Conservation (phyloP, 2,113 vertebrate species). For the Varanus komodoensis region DNA sequence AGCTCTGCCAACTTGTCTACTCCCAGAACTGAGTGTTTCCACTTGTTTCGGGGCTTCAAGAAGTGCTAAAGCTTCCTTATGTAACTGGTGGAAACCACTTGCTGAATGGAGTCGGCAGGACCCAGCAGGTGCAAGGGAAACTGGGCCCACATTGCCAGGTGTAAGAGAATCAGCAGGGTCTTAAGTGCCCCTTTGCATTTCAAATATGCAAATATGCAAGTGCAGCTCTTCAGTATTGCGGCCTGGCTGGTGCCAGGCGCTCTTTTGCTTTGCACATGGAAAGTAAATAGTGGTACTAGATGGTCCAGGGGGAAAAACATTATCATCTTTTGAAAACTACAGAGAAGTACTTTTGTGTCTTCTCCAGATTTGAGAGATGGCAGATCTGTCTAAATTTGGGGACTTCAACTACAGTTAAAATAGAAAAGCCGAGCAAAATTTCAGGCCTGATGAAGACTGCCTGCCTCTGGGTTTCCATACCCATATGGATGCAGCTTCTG, state of each 20-base stretch:
- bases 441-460: background rate
- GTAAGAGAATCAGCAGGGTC: no score
- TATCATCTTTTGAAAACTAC: background rate
- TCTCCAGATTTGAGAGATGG: background rate
- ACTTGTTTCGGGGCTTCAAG: no score
- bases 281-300: no score
- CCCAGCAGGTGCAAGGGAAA: no score
- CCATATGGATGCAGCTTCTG: background rate
- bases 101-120: no score
- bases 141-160: no score
- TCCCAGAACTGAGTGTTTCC: no score
- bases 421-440: background rate
- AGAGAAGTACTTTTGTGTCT: background rate
- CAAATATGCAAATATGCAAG: no score
- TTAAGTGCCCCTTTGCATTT: no score
- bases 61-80: no score
- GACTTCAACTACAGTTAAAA: background rate
- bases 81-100: no score
- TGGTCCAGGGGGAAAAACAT: background rate
- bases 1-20: no score
- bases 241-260: background rate
- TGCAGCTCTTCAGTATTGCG: background rate
- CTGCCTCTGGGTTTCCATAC: background rate
- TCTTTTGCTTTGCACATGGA: background rate
- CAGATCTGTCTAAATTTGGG: background rate